Evolutionary conservation across 64 coral and sea anemone species (phyloP).

Genomic region (Stylophora pistillata): DNA sequence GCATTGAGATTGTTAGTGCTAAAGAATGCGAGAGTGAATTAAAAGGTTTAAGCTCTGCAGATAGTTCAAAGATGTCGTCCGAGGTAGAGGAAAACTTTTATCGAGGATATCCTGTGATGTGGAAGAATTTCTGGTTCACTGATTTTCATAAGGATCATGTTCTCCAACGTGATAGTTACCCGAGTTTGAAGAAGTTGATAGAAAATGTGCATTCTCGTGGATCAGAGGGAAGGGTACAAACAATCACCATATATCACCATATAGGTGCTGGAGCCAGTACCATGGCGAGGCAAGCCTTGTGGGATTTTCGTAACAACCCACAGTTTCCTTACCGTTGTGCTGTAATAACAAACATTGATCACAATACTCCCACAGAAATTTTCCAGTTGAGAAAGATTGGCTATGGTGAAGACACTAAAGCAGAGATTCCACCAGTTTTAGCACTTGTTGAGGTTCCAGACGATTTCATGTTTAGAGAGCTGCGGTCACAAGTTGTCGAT

Average conservation of each 20-base stretch:
- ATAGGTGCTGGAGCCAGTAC: conserved; percentile 57
- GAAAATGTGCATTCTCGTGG: neutral
- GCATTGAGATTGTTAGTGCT: conserved; percentile 47
- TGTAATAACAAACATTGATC: conserved; percentile 29
- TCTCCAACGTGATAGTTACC: conserved; percentile 28
- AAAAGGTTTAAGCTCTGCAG: neutral
- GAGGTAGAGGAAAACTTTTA: conserved; percentile 32
- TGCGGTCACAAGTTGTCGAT: conserved; percentile 39
- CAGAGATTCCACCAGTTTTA: neutral
- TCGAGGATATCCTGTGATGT: conserved; percentile 46
- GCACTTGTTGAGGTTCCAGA: conserved; percentile 50
- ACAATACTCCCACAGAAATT: conserved; percentile 42
- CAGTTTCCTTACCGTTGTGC: conserved; percentile 35
- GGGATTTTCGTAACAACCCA: conserved; percentile 28
- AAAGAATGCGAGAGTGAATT: conserved; percentile 35
- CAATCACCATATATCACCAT: conserved; percentile 40
- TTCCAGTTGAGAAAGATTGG: conserved; percentile 47
- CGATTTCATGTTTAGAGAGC: conserved; percentile 51
- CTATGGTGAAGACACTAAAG: conserved; percentile 16
- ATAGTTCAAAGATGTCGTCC: neutral
- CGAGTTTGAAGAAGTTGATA: conserved; percentile 1
- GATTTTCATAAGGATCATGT: conserved; percentile 43
- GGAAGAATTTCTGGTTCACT: conserved; percentile 66
- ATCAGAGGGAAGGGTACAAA: conserved; percentile 21
- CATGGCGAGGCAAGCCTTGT: conserved; percentile 35